Evolutionary conservation across 1,140 invertebrate genomes (phyloP), one percentile per base, ranked within the genome.

Genomic region (Platorchestia sp.): DNA sequence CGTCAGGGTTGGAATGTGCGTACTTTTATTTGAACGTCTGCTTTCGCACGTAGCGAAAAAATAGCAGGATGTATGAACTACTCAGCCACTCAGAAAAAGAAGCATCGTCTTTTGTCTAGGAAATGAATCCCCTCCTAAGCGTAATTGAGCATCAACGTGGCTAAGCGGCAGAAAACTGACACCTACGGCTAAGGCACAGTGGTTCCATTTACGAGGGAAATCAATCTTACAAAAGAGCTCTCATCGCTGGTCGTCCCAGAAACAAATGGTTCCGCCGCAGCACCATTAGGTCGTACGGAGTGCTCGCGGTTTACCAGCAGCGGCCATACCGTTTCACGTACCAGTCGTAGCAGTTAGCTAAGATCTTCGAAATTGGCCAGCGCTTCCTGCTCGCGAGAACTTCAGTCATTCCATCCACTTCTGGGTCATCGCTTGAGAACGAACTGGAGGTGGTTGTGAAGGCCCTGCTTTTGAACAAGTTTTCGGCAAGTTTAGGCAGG

Each of bases 391-490:
- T 36, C 87, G 36, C 43, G 14, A 42, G 41, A 89, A 89, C 87
- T 89, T 89, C 43, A 89, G 87, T 89, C 87, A 89, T 41, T 89
- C 43, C 87, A 5, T 22, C n/a, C 87, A 89, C 87, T 89, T 89
- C 87, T 41, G 87, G 87, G 87, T 89, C 87, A 89, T 89, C 87
- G 87, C 87, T 89, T 89, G 87, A 3, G 87, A 89, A 89, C 87
- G 87, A 89, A 89, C 87, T 89, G 10, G 43, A 3, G 14, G n/a
- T 42, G 41, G 41, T 41, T 42, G 87, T 36, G 87, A 6, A 89
- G 87, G 41, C 41, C 1, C 10, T 14, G 87, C 87, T 89, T 89
- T 89, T 89, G 87, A 89, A 89, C 41, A 41, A 42, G 42, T 22
- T 89, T 89, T 89, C 36, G n/a, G 41, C 5, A 44, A 43, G 36